Evolutionary conservation across 2,888 invertebrate genomes (phyloP).

Genomic region (Myathropa florea): DNA sequence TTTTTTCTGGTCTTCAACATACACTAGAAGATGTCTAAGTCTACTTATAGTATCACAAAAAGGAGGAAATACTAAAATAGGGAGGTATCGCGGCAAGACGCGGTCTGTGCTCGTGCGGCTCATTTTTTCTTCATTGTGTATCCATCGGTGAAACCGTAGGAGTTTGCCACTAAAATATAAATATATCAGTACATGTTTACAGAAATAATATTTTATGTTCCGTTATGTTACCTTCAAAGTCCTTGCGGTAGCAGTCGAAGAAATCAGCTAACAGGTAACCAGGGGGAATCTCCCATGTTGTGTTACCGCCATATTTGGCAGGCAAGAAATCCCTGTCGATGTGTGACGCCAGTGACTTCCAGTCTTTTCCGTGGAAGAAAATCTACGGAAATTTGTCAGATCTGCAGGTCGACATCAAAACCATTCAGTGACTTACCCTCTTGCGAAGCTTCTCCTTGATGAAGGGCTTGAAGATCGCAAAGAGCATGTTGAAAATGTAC

Average conservation of each 20-base stretch:
- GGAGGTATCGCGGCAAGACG: constrained; percentile 66
- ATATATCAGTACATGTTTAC: constrained; percentile 4
- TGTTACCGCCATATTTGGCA: constrained; percentile 85
- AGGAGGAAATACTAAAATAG: constrained; percentile 59
- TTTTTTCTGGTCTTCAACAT: constrained; percentile 18
- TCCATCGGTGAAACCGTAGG: constrained; percentile 82
- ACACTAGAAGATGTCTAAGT: constrained; percentile 20
- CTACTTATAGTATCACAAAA: constrained; percentile 66
- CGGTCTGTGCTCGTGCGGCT: constrained; percentile 5
- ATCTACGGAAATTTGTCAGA: constrained; percentile 80
- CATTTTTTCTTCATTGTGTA: constrained; percentile 76
- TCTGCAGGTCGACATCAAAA: background rate
- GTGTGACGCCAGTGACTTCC: constrained; percentile 83
- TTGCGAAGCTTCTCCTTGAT: constrained; percentile 90
- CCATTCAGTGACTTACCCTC: constrained; percentile 82
- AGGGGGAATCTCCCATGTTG: constrained; percentile 83
- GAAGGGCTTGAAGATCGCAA: constrained; percentile 93
- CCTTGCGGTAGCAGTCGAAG: constrained; percentile 85
- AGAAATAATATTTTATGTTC: background rate
- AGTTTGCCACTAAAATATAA: constrained; percentile 82
- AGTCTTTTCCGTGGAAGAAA: constrained; percentile 88
- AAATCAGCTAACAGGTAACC: constrained; percentile 86
- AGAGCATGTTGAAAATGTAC: constrained; percentile 91
- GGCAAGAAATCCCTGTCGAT: constrained; percentile 84
- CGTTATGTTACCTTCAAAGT: constrained; percentile 84